A percentile compares a stretch with the other conserved stretches of the same genome.
Evolutionary conservation across 2,113 vertebrate species (phyloP).

Genomic region (Sorex fumeus): DNA sequence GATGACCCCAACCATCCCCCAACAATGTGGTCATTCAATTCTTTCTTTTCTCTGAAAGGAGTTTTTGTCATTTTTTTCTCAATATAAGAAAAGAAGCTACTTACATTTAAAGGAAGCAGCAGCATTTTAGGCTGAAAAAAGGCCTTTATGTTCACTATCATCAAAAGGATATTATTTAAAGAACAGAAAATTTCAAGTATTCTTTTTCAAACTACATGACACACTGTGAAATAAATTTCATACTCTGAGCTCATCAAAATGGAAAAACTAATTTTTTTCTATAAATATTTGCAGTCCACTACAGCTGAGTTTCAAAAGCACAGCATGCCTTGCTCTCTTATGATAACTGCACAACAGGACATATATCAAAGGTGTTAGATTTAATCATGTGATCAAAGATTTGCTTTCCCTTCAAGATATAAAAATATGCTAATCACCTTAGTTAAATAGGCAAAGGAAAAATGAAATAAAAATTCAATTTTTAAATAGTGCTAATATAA

Average conservation of each 20-base stretch:
- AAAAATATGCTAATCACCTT: neutral
- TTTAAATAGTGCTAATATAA: conserved; percentile 23
- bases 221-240: conserved; percentile 53
- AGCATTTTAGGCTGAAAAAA: conserved; percentile 35
- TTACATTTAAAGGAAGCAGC: conserved; percentile 46
- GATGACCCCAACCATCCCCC: neutral
- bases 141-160: neutral
- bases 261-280: neutral
- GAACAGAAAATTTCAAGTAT: conserved; percentile 10
- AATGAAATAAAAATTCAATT: neutral
- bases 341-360: neutral
- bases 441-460: neutral
- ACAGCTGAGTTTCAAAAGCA: neutral
- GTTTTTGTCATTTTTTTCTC: conserved; percentile 20
- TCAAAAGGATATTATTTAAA: conserved; percentile 6
- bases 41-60: conserved; percentile 41
- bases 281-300: neutral
- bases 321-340: neutral
- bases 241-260: conserved; percentile 26
- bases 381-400: neutral
- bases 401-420: neutral
- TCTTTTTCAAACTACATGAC: neutral
- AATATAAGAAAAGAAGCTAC: conserved; percentile 2
- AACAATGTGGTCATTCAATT: neutral
- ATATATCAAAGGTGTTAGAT: neutral